Percentiles rank a stretch among this genome's conserved stretches.
These are phyloP conservation scores for Cheumatopsyche charites DNA, from an alignment of 1,140 invertebrate genomes.

Conservation along the genomic window DNA sequence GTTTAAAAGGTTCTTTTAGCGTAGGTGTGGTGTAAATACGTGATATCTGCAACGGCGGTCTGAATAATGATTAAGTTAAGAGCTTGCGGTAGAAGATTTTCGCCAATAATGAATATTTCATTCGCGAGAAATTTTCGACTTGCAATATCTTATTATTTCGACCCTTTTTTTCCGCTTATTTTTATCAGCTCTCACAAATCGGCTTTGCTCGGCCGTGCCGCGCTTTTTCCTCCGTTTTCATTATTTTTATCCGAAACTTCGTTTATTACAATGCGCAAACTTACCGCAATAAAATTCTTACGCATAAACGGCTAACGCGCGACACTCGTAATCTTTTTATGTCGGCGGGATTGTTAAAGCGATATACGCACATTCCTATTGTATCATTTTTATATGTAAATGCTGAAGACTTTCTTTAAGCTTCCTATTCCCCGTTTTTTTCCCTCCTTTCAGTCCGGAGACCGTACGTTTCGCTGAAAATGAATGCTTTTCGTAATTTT, in stretches of 20 bases:
- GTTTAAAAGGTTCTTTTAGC: too few species aligned
- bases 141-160: too few species aligned
- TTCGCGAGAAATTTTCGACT: too few species aligned
- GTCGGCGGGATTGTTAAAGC: neutral
- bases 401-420: neutral
- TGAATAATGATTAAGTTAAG: constrained; percentile 26
- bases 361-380: constrained; percentile 9
- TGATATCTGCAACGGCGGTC: constrained; percentile 18
- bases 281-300: constrained; percentile 16
- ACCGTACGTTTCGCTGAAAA: neutral
- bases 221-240: too few species aligned
- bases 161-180: too few species aligned
- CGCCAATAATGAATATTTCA: too few species aligned
- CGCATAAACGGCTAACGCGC: constrained; percentile 6
- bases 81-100: constrained; percentile 5
- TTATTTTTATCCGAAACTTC: too few species aligned
- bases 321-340: constrained; percentile 12
- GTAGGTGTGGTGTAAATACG: neutral
- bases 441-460: too few species aligned
- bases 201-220: too few species aligned
- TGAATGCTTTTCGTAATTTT: constrained; percentile 20
- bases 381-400: constrained; percentile 18
- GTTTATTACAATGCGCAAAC: constrained; percentile 8
- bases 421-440: neutral
- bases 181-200: too few species aligned